Base-by-base conservation (phyloP, 2,797 vertebrate species). In the Alosa sapidissima region DNA sequence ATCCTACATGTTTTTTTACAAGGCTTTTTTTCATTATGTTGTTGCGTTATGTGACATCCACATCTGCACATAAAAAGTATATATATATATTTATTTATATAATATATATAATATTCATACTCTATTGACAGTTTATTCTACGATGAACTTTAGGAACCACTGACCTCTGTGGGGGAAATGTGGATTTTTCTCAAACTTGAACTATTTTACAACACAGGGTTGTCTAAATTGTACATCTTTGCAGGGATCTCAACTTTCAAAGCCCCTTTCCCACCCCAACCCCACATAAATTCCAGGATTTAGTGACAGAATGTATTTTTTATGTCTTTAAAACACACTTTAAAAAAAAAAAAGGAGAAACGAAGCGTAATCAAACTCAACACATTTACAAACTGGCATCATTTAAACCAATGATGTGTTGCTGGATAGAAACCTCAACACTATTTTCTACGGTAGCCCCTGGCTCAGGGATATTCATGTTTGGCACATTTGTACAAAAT, bases 11-110 rank as follows among this genome's bases (percentile, higher is more conserved):
- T 92, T 91, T 91, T 78, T 87, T 86, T 68, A 91, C 89, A 92
- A 90, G 91, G 91, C 86, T 92, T 86, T 94, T 93, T 84, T 84
- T 91, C 92, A 93, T 94, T 94, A 95, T 93, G 94, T 94, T 95
- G 94, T 93, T 94, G 94, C 93, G 93, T 94, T 94, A 94, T 93
- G 94, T 95, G 95, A 96, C 95, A 94, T 95, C 94, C 95, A 96
- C 94, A 94, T 95, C 93, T 94, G 94, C 95, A 96, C 96, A 95
- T 96, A 96, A 96, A 96, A 96, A 96, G 94, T 96, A 95, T 95
- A 92, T 92, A 94, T 96, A 94, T 95, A 94, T 95, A 93, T 95
- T 89, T 91, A 88, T 89, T 88, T 89, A 96, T 96, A 96, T 95
- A 95, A 96, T 96, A 96, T 96, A 96, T 95, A 78, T 78, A 78